These are phyloP conservation scores for Nomia melanderi DNA, from an alignment of 1,140 invertebrate genomes.

Conservation along the genomic window DNA sequence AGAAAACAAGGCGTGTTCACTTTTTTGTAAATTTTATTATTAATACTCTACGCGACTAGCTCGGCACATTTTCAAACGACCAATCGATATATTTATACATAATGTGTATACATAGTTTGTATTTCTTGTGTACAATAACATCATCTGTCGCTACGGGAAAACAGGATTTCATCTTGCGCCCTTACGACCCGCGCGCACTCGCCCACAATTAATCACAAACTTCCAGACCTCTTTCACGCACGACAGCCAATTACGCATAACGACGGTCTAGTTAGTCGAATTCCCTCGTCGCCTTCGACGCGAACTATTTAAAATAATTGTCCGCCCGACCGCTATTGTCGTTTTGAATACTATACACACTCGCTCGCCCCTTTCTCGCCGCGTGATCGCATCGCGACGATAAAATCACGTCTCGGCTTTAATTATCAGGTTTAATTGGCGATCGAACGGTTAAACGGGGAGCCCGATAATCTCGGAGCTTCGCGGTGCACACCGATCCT, in stretches of 20 bases:
- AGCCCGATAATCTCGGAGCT: not conserved
- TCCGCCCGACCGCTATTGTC: conserved; percentile 23
- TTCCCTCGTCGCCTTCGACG: not conserved
- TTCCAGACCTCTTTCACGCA: not conserved
- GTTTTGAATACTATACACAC: not conserved
- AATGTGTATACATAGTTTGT: conserved; percentile 30
- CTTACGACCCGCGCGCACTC: not conserved
- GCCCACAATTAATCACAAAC: not conserved
- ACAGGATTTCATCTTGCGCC: not conserved
- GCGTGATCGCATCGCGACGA: not conserved
- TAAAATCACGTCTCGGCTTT: not conserved
- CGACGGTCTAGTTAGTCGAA: not conserved
- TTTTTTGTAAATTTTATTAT: conserved; percentile 59
- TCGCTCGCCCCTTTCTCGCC: not conserved
- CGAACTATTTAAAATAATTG: conserved; percentile 17
- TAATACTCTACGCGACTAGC: conserved; percentile 48
- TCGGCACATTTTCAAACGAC: conserved; percentile 43
- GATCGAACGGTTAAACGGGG: not conserved
- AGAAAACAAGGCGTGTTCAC: not conserved
- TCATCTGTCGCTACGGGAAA: conserved; percentile 22
- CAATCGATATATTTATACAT: conserved; percentile 42
- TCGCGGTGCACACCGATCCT: conserved; percentile 37
- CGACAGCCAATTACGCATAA: conserved; percentile 14
- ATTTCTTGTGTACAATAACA: conserved; percentile 17
- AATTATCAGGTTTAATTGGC: conserved; percentile 14